These are phyloP conservation scores for Boloria euphrosyne DNA, from an alignment of 2,888 invertebrate species.

Conservation along the genomic window DNA sequence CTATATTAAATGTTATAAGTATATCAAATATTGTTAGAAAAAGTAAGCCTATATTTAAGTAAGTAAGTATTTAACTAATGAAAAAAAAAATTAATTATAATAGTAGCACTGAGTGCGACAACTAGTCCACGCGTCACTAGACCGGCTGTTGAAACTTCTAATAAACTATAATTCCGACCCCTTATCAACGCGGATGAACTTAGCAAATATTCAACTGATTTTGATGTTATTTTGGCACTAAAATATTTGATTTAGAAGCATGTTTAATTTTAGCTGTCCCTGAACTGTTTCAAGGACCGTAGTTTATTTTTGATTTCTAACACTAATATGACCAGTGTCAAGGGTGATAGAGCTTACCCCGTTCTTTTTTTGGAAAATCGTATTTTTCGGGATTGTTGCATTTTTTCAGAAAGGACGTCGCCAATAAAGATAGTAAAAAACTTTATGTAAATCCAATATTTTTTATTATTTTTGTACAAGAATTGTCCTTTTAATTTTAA, in stretches of 20 bases:
- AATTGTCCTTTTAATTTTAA: no score
- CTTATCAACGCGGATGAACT: slow-evolving; percentile 26
- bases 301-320: no score
- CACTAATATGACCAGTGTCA: no score
- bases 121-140: slow-evolving; percentile 1
- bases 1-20: no score
- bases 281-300: neutral
- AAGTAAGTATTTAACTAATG: no score
- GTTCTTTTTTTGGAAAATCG: no score
- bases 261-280: neutral
- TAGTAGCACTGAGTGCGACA: neutral
- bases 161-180: slow-evolving; percentile 29
- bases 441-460: no score
- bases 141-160: slow-evolving; percentile 27
- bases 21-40: no score
- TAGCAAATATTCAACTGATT: slow-evolving; percentile 19
- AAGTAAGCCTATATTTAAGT: no score
- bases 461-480: no score
- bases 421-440: no score
- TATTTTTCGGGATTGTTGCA: neutral
- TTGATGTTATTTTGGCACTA: slow-evolving; percentile 2
- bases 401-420: neutral
- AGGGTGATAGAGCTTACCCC: no score
- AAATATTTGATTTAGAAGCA: slow-evolving; percentile 10
- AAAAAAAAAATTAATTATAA: neutral